These are phyloP conservation scores for Schizotus pectinicornis DNA, from an alignment of 2,888 invertebrate genomes.

Conservation along the genomic window DNA sequence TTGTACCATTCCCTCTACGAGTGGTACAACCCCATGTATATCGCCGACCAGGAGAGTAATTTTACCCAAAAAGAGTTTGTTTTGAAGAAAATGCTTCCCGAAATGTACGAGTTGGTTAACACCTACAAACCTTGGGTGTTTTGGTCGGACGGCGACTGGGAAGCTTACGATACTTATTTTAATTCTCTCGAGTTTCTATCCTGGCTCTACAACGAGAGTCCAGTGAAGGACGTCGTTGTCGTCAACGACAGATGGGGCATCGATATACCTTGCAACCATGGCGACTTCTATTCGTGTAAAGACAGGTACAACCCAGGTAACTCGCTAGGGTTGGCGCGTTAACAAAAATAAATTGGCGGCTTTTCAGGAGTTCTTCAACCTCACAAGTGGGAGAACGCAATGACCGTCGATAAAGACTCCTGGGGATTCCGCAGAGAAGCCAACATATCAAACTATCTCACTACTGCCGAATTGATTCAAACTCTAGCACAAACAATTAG, in stretches of 20 bases:
- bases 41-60: constrained; percentile 69
- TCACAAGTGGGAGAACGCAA: constrained; percentile 95
- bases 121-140: constrained; percentile 77
- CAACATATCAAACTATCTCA: constrained; percentile 68
- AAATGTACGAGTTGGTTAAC: constrained; percentile 77
- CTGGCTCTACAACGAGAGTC: constrained; percentile 90
- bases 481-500: constrained; percentile 77
- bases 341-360: background rate
- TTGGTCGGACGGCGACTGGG: constrained; percentile 97
- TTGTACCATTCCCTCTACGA: constrained; percentile 87
- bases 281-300: constrained; percentile 83
- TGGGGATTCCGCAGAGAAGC: constrained; percentile 86
- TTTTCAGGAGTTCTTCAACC: constrained; percentile 63
- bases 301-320: constrained; percentile 82
- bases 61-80: constrained; percentile 73
- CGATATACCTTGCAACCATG: constrained; percentile 79
- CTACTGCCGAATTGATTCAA: constrained; percentile 69
- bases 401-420: constrained; percentile 83
- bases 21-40: constrained; percentile 86
- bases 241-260: constrained; percentile 94
- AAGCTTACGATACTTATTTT: constrained; percentile 84
- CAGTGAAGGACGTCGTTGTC: constrained; percentile 84
- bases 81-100: constrained; percentile 75
- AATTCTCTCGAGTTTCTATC: constrained; percentile 81
- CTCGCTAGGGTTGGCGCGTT: background rate